Evolutionary conservation across 1,140 invertebrate species (phyloP).

Genomic region (Periplaneta americana): DNA sequence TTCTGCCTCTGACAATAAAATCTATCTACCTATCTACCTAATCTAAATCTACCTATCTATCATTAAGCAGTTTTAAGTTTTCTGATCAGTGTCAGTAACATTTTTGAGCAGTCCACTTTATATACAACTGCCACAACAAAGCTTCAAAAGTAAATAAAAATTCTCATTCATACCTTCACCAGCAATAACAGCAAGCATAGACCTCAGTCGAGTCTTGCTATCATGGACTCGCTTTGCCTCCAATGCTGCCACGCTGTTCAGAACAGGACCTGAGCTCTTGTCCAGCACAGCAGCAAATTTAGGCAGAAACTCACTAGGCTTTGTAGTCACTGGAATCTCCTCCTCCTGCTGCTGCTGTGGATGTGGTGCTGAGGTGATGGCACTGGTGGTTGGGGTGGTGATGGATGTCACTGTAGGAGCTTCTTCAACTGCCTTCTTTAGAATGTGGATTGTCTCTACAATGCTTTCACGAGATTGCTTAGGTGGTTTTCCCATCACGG

Average conservation of each 20-base stretch:
- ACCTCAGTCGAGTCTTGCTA: not conserved
- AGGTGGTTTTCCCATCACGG: not conserved
- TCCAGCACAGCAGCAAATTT: not conserved
- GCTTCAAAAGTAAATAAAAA: no score
- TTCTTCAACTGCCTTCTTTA: not conserved
- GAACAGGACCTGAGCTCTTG: not conserved
- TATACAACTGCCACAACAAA: no score
- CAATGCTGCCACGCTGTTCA: not conserved
- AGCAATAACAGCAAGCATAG: not conserved
- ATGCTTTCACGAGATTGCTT: not conserved
- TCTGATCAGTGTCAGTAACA: no score
- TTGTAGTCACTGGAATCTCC: not conserved
- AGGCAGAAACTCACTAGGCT: not conserved
- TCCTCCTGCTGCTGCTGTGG: not conserved
- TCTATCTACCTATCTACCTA: no score
- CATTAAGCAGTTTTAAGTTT: no score
- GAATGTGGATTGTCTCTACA: not conserved
- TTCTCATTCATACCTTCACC: not conserved
- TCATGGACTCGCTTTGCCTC: not conserved
- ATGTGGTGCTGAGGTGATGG: not conserved
- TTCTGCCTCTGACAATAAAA: no score
- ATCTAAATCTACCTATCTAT: no score
- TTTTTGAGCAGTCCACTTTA: no score
- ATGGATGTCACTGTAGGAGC: not conserved
- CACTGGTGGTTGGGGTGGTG: not conserved